Base-by-base conservation (phyloP, 2,797 vertebrate genomes). In the Sylvia borin region DNA sequence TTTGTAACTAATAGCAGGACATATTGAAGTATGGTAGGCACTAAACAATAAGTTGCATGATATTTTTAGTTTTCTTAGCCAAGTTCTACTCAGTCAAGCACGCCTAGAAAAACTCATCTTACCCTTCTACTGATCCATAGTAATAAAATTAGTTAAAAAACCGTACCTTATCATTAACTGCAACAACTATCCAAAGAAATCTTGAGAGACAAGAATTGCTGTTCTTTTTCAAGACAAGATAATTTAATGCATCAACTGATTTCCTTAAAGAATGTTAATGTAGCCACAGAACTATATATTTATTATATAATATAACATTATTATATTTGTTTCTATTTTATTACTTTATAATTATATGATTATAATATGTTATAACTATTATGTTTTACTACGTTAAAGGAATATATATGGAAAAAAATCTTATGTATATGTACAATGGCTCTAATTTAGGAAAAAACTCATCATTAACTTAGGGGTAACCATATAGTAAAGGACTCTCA, bases 91-190 rank as follows among this genome's bases (percentile, higher is more conserved):
- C 48, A 43, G 50, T 17, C 20, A 82, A 31, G 16, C 12, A 47
- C 36, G 10, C 11, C 47, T 54, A 67, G 6, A 18, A 72, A 12
- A 47, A 43, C 18, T 8, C 6, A 51, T 42, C 10, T 60, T 55
- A 43, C 16, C 7, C 6, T 75, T 18, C 34, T 71, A 27, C 13
- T 60, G 31, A 74, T 67, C 54, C 27, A 53, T 40, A 53, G 6
- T 64, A 50, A 16, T 20, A 57, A 7, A 27, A 22, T 81, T 77
- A 40, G 43, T 61, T 51, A 4, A 36, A 77, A 76, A 74, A 25
- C 0, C 1, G 25, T 10, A 64, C 31, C 25, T 22, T 27, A 8
- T 11, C 19, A 42, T 10, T 16, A 54, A 65, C 26, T 3, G 17
- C 9, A 78, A 31, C 7, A 45, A 34, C 20, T 68, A 58, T 8